Conservation (phyloP, 1,140 invertebrate genomes). For the Ceratitis capitata region DNA sequence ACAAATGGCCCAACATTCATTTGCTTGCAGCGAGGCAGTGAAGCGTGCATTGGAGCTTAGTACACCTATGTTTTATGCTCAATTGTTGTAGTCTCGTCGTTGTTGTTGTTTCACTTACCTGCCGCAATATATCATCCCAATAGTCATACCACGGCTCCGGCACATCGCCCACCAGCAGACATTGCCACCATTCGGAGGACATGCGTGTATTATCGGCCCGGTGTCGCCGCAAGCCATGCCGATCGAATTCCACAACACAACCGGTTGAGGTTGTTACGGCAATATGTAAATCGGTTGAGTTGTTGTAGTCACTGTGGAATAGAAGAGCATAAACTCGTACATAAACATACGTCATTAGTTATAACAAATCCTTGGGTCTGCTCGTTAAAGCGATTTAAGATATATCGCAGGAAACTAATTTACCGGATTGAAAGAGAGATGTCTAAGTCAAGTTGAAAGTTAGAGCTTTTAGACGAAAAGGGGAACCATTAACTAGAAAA, state of each 20-base stretch:
- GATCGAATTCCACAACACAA: slow-evolving; percentile 80
- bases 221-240: slow-evolving; percentile 70
- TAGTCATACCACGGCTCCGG: slow-evolving; percentile 75
- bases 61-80: background rate
- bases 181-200: slow-evolving; percentile 70
- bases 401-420: background rate
- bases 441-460: no score
- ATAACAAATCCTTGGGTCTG: background rate
- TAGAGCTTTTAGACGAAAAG: background rate
- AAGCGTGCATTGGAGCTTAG: background rate
- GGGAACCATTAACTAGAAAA: no score
- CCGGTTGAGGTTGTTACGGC: slow-evolving; percentile 81
- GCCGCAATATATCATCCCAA: slow-evolving; percentile 78
- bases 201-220: slow-evolving; percentile 63
- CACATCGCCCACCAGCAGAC: slow-evolving; percentile 75
- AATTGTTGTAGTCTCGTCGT: background rate
- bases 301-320: slow-evolving; percentile 75
- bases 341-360: background rate
- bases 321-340: background rate
- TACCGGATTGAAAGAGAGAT: background rate
- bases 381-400: background rate
- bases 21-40: background rate
- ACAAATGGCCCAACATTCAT: background rate
- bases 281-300: slow-evolving; percentile 83
- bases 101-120: slow-evolving; percentile 62